Percentiles rank a stretch among this genome's conserved stretches.
Conservation (phyloP, 2,888 invertebrate genomes). For the Tetramorium bicarinatum region DNA sequence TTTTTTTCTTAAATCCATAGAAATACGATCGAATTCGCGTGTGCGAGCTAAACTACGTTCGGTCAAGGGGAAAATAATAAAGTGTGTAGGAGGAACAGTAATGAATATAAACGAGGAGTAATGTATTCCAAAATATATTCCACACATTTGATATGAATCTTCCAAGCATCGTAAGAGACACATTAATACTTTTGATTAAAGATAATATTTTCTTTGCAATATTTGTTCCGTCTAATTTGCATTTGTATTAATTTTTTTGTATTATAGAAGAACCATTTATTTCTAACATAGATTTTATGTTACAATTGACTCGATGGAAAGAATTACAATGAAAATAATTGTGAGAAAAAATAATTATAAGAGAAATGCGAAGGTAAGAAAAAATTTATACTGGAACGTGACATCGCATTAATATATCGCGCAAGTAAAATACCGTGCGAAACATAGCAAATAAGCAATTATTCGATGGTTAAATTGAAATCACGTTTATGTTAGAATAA, state of each 20-base stretch:
- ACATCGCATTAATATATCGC: neutral
- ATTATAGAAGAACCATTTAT: neutral
- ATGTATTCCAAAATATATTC: conserved; percentile 12
- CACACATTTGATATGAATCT: conserved; percentile 7
- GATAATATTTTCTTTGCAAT: neutral
- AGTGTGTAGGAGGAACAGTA: neutral
- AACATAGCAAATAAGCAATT: neutral
- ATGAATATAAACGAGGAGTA: conserved; percentile 25
- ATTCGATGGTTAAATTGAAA: neutral
- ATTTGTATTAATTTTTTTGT: neutral
- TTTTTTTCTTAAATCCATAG: neutral
- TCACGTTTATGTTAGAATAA: neutral
- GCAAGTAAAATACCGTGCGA: neutral
- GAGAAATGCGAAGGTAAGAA: too few relatives aligned
- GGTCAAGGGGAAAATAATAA: conserved; percentile 4
- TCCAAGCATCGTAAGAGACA: neutral
- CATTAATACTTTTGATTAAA: neutral
- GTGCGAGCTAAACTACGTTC: neutral
- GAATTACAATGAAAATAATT: too few relatives aligned
- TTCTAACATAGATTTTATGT: neutral
- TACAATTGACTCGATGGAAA: neutral
- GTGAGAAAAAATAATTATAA: too few relatives aligned
- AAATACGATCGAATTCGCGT: neutral
- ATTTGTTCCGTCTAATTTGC: neutral
- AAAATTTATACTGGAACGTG: neutral